These are phyloP conservation scores for Phycodurus eques DNA, from an alignment of 2,113 vertebrate species.

Conservation along the genomic window DNA sequence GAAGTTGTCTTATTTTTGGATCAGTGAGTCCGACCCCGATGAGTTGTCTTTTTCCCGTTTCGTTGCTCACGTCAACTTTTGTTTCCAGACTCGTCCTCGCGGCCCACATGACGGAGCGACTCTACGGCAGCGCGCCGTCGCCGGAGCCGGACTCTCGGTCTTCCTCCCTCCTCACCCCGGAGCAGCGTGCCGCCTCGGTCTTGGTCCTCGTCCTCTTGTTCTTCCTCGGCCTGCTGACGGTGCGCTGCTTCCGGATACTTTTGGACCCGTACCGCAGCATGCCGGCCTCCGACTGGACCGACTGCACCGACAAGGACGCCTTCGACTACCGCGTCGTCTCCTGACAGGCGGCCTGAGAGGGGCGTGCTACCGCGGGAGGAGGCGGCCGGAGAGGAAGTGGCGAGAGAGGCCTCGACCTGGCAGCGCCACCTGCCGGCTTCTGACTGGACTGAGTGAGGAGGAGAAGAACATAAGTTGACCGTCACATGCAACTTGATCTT, in stretches of 20 bases:
- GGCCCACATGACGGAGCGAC: not conserved
- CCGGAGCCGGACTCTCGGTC: constrained; percentile 54
- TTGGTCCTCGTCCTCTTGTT: constrained; percentile 83
- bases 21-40: not conserved
- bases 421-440: no score
- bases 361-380: no score
- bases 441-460: no score
- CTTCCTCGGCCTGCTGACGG: constrained; percentile 81
- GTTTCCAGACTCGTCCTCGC: not conserved
- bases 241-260: constrained; percentile 82
- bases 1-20: constrained; percentile 1
- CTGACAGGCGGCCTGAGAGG: constrained; percentile 8
- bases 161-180: constrained; percentile 75
- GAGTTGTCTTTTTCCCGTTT: not conserved
- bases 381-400: no score
- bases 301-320: constrained; percentile 82
- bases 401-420: no score
- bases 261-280: constrained; percentile 81
- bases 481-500: not conserved
- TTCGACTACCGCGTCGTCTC: constrained; percentile 68
- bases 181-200: constrained; percentile 82
- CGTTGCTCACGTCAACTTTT: not conserved
- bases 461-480: no score
- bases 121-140: not conserved
- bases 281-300: constrained; percentile 81